A percentile compares a stretch with the other conserved stretches of the same genome.
These are phyloP conservation scores for Arctocebus calabarensis DNA, from an alignment of 2,797 vertebrate genomes.

Conservation along the genomic window DNA sequence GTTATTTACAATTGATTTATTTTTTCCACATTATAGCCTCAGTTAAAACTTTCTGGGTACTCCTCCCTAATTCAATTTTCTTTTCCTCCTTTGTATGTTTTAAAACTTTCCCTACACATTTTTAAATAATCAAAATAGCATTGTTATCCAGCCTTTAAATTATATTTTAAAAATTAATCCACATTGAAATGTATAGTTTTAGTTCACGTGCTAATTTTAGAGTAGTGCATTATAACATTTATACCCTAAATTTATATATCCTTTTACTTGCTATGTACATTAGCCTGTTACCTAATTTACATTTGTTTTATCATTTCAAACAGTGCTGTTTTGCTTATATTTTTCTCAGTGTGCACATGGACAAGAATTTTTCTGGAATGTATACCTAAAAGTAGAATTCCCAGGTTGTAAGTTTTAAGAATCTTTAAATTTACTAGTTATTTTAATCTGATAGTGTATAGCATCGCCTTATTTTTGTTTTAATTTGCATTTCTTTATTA, in stretches of 20 bases:
- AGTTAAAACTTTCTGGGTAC: background rate
- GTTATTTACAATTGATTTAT: background rate
- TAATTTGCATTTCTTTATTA: conserved; percentile 45
- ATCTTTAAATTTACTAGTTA: conserved; percentile 22
- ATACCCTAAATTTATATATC: background rate
- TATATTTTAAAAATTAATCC: conserved; percentile 19
- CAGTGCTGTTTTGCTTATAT: background rate
- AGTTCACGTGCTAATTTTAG: conserved; percentile 7
- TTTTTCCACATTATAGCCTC: background rate
- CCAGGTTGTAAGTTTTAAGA: conserved; percentile 17
- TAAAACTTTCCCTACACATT: background rate
- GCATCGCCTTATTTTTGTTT: background rate
- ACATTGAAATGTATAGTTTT: background rate
- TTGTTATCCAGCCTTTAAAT: background rate
- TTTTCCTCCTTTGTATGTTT: background rate
- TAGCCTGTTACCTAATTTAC: background rate
- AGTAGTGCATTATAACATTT: background rate
- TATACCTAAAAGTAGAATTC: background rate
- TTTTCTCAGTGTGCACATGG: background rate
- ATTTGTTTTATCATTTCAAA: conserved; percentile 22
- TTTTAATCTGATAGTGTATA: background rate
- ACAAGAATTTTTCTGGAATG: background rate
- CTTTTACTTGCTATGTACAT: background rate
- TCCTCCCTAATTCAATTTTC: background rate
- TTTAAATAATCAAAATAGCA: background rate